phyloP scores from a whole-genome alignment of 2,888 invertebrate species.

The Oeneis ivallda region DNA sequence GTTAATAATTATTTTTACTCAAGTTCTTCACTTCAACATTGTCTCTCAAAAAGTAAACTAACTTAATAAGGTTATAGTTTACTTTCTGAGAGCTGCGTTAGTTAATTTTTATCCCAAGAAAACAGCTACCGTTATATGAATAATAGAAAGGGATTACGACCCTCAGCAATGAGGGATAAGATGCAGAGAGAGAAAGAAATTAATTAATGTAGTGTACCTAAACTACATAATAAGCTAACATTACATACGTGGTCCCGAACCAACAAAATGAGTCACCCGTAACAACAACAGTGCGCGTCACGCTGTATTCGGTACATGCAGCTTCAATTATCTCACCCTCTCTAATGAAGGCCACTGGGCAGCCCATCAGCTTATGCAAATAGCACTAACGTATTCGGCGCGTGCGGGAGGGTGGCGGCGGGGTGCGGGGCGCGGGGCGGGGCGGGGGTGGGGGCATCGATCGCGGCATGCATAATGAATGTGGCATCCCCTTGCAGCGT shows the following conservation, averaged over 20 bases:
- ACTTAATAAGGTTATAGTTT: no score
- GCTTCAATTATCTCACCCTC: slow-evolving; percentile 37
- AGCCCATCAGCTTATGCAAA: slow-evolving; percentile 48
- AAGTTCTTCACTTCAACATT: no score
- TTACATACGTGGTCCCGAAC: neutral
- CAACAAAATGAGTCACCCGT: neutral
- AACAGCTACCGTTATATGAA: no score
- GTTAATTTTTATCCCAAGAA: no score
- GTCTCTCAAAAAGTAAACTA: no score
- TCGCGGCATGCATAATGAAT: slow-evolving; percentile 40
- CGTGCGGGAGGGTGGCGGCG: slow-evolving; percentile 20
- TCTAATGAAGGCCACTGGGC: slow-evolving; percentile 40
- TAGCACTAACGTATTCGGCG: slow-evolving; percentile 44
- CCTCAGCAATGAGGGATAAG: no score
- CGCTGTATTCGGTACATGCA: slow-evolving; percentile 14
- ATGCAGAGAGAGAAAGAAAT: no score
- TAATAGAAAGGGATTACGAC: no score
- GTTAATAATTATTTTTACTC: no score
- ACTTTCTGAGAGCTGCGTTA: no score
- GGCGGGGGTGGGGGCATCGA: slow-evolving; percentile 44
- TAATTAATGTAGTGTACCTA: no score
- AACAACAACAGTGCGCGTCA: neutral
- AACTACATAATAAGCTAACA: neutral
- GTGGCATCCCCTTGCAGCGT: slow-evolving; percentile 19
- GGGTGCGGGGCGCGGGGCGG: slow-evolving; percentile 32